phyloP scores from a whole-genome alignment of 2,797 vertebrate species.

The Gephyroberyx darwinii region DNA sequence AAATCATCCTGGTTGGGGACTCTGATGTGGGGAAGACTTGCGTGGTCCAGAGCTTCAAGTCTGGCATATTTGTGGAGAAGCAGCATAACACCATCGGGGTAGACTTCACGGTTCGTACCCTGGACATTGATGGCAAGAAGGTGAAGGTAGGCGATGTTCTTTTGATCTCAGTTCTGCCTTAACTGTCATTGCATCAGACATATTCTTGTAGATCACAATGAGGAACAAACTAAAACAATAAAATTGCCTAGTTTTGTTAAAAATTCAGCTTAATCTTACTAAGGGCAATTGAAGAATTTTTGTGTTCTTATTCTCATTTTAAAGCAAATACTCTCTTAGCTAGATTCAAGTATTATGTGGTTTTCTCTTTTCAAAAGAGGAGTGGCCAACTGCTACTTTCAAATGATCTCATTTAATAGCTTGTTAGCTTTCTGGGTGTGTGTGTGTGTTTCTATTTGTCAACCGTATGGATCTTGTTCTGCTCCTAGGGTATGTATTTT shows the following conservation, averaged over 20 bases:
- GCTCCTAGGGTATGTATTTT: background rate
- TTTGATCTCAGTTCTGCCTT: background rate
- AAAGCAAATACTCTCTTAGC: conserved; percentile 15
- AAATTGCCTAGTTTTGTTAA: background rate
- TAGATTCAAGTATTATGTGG: conserved; percentile 8
- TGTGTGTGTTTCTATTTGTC: conserved; percentile 28
- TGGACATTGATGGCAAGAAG: conserved; percentile 91
- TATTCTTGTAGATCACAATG: background rate
- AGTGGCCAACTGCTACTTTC: conserved; percentile 13
- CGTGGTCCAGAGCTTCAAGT: conserved; percentile 93
- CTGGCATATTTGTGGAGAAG: conserved; percentile 87
- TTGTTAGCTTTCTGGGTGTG: conserved; percentile 66
- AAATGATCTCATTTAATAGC: background rate
- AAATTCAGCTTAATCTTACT: no score
- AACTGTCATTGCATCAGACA: background rate
- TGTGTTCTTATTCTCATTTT: background rate
- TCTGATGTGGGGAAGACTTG: conserved; percentile 97
- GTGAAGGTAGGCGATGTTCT: conserved; percentile 85
- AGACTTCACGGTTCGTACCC: conserved; percentile 92
- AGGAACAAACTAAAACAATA: no score
- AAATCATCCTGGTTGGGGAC: conserved; percentile 95
- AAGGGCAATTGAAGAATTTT: background rate
- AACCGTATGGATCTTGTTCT: conserved; percentile 12
- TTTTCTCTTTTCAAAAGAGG: conserved; percentile 14
- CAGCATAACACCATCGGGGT: conserved; percentile 97